These are phyloP conservation scores for Sphaerophoria taeniata DNA, from an alignment of 2,888 invertebrate genomes.

Conservation along the genomic window DNA sequence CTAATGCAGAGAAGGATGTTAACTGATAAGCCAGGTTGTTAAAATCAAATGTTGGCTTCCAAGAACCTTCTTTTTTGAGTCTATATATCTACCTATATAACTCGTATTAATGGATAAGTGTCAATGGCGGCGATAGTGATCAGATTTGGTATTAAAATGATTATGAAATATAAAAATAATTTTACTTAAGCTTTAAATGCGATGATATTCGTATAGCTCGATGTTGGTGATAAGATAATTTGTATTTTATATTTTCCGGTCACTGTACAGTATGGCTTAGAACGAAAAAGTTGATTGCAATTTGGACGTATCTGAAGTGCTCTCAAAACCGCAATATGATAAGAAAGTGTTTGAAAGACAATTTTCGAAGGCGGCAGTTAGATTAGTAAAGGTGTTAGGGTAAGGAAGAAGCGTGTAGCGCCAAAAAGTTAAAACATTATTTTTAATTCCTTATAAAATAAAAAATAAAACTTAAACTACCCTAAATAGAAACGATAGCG, in stretches of 20 bases:
- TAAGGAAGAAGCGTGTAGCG: background rate
- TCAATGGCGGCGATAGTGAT: no score
- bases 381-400: background rate
- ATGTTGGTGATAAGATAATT: background rate
- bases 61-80: no score
- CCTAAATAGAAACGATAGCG: background rate
- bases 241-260: background rate
- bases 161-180: no score
- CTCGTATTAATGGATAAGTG: no score
- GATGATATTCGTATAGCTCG: background rate
- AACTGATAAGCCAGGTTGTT: no score
- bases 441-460: no score
- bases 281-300: background rate
- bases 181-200: no score
- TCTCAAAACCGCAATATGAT: conserved; percentile 15
- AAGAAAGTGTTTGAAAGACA: conserved; percentile 22
- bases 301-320: conserved; percentile 5
- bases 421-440: background rate
- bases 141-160: no score
- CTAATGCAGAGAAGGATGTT: no score
- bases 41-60: no score
- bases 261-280: background rate
- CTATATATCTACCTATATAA: no score
- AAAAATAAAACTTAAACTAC: no score
- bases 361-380: background rate